Evolutionary conservation across 1,140 invertebrate genomes (phyloP), one percentile per base, ranked within the genome.

Genomic region (Metaphire vulgaris): DNA sequence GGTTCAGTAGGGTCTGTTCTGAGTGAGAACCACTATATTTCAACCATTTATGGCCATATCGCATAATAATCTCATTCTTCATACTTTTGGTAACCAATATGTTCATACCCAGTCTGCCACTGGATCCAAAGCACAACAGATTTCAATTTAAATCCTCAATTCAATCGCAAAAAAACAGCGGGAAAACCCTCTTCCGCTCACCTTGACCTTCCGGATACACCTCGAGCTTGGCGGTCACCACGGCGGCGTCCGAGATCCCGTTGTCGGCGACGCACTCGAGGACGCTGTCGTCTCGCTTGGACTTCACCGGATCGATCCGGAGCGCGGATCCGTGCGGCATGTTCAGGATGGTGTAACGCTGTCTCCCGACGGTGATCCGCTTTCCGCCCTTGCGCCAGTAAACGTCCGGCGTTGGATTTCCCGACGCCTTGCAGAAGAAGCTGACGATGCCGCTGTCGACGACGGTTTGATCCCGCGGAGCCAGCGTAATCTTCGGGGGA

Each of bases 341-440:
- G n/a, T 86, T 83, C 66, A 87, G 82, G 21, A 83, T 83, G 2
- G 85, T 83, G 79, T 85, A 88, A 34, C 88, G 79, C 78, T 84
- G 82, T 72, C 78, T 78, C 66, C 95, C 89, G 88, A 90, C 74
- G 91, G 82, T 90, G 89, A 84, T 92, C 88, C 77, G 91, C 86
- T 94, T 94, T 71, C 91, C 91, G 87, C 95, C 95, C 86, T 95
- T 95, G 79, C 92, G 89, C 95, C 94, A 96, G 84, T 92, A 90
- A 80, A 97, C 93, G 79, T 90, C 90, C 0, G 94, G 94, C 21
- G 84, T 82, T 66, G 96, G 96, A 87, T 95, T 92, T 28, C 96
- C 95, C 69, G 92, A 89, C n/a, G 95, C 95, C 69, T 91, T 92
- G 88, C 96, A 99, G 87, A 95, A 96, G 88, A 98, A 97, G 64